These are phyloP conservation scores for Trachelus tabidus DNA, from an alignment of 2,888 invertebrate species.

Conservation along the genomic window DNA sequence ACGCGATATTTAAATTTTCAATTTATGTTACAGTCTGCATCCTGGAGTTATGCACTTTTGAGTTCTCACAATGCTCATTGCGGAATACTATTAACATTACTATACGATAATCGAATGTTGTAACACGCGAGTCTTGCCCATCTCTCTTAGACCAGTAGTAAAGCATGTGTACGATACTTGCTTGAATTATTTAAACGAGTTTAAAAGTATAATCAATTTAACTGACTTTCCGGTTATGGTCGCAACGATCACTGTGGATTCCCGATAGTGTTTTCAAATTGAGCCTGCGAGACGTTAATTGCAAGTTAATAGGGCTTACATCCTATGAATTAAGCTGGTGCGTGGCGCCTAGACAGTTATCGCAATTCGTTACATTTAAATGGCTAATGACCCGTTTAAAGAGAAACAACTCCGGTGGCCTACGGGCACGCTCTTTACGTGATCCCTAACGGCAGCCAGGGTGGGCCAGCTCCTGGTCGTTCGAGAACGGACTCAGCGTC, in stretches of 20 bases:
- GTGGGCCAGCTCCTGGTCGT: neutral
- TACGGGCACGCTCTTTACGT: neutral
- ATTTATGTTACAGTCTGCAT: neutral
- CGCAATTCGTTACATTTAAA: constrained; percentile 1
- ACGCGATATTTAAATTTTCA: neutral
- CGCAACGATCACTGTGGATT: neutral
- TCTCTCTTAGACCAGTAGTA: neutral
- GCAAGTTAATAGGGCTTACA: neutral
- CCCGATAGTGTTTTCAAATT: neutral
- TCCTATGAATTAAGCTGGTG: neutral
- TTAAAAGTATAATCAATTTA: neutral
- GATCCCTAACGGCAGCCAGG: neutral
- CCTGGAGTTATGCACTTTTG: neutral
- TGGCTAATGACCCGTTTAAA: neutral
- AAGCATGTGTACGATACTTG: neutral
- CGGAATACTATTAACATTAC: neutral
- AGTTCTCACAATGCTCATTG: neutral
- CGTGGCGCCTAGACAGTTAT: neutral
- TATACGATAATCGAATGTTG: neutral
- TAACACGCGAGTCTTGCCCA: neutral
- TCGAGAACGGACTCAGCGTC: neutral
- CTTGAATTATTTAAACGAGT: neutral
- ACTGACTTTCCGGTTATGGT: neutral
- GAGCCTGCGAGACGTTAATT: neutral
- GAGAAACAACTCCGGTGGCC: constrained; percentile 4